A percentile compares a stretch with the other conserved stretches of the same genome.
Evolutionary conservation across 2,888 invertebrate genomes (phyloP).

Genomic region (Notodonta dromedarius): DNA sequence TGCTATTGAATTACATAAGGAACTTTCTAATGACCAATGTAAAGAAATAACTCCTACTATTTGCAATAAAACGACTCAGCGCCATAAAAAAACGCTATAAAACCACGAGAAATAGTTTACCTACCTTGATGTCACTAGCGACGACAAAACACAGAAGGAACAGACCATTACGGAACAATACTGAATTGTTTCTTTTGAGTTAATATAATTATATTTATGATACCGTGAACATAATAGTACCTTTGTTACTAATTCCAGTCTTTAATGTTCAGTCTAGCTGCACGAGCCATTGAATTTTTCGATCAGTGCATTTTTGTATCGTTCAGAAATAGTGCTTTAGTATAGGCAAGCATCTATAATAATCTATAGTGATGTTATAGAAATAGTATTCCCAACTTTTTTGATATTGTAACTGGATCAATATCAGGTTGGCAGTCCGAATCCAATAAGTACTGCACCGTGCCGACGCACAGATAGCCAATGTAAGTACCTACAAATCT

Average conservation of each 20-base stretch:
- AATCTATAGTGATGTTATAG: no score
- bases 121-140: not conserved
- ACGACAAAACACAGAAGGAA: not conserved
- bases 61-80: slow-evolving; percentile 32
- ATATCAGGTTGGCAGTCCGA: no score
- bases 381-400: no score
- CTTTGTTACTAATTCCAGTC: no score
- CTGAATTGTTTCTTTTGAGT: not conserved
- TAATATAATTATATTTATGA: no score
- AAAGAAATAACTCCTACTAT: slow-evolving; percentile 36
- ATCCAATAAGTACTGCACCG: slow-evolving; percentile 2
- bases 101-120: slow-evolving; percentile 20
- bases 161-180: not conserved
- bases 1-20: slow-evolving; percentile 36
- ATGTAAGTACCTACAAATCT: slow-evolving; percentile 16
- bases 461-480: not conserved
- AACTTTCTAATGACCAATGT: slow-evolving; percentile 48
- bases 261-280: no score
- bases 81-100: slow-evolving; percentile 29
- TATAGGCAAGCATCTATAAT: no score
- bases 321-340: no score
- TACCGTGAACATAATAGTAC: no score
- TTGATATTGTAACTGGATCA: no score
- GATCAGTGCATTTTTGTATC: no score
- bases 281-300: no score